Evolutionary conservation across 2,113 vertebrate species (phyloP), one percentile per base, ranked within the genome.

Genomic region (Salminus brasiliensis): DNA sequence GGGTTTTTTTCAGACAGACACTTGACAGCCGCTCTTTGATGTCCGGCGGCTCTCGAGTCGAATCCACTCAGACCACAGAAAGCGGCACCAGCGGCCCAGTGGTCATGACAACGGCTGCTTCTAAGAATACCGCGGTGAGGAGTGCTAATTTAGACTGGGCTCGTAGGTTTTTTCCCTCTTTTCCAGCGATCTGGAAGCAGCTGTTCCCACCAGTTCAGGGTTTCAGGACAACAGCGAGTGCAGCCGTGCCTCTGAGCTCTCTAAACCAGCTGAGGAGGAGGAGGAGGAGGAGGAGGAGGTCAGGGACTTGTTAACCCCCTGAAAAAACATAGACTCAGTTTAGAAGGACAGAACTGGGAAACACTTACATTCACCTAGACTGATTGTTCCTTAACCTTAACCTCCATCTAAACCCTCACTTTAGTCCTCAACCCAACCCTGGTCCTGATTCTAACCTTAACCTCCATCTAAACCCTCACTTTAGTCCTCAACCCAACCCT

Each of bases 1-100:
- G 15, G 11, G 18, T 75, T 47, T 41, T 45, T 39, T 59, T 32
- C 32, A 43, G 29, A 71, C 69, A 78, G 71, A 52, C 55, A 30
- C 75, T 78, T 45, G 34, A 70, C 53, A 83, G 45, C 57, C 49
- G 16, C 55, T 69, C 81, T 83, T 83, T 80, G 82, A 80, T 80
- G 49, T 68, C 23, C 23, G 53, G 23, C 39, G 55, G 63, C 63
- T 74, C 77, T 83, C 45, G 21, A 72, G 49, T 66, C 72, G 63
- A 65, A 72, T 72, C 77, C 39, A 29, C 76, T 76, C 74, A 52
- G 55, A 83, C 73, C 47, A n/a, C 66, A 23, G 13, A 68, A 45
- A 27, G 23, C n/a, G 66, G 10, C 77, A 36, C 16, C 59, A 65
- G 36, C 55, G 71, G 41, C 60, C 45, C 36, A 72, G 82, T 76